Conservation (phyloP, 2,113 vertebrate species). For the Aphyosemion australe region DNA sequence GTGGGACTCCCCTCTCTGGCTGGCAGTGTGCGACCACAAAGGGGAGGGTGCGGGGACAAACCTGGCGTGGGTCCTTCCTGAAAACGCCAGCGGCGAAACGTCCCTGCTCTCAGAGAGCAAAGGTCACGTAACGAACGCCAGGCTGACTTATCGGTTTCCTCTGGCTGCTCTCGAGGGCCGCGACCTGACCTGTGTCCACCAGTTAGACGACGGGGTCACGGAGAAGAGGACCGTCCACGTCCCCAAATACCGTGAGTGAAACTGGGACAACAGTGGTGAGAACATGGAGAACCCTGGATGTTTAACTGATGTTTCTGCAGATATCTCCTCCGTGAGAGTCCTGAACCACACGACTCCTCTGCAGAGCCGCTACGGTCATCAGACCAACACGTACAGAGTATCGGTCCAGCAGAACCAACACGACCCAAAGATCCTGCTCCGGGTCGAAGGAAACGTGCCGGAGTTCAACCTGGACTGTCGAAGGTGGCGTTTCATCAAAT, state of each 20-base stretch:
- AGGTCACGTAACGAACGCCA: constrained; percentile 38
- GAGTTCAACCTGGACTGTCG: constrained; percentile 59
- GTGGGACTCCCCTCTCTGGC: constrained; percentile 48
- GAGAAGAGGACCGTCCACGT: constrained; percentile 56
- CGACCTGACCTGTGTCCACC: constrained; percentile 65
- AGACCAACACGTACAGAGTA: constrained; percentile 34
- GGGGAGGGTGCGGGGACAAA: constrained; percentile 32
- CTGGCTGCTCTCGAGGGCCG: constrained; percentile 67
- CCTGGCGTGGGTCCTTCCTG: constrained; percentile 68
- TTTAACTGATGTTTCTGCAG: constrained; percentile 39
- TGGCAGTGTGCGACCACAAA: constrained; percentile 67
- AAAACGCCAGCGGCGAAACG: constrained; percentile 35
- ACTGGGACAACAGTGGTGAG: neutral
- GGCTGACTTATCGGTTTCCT: constrained; percentile 63
- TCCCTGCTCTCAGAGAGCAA: constrained; percentile 11
- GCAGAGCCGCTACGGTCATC: constrained; percentile 17
- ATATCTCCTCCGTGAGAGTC: constrained; percentile 69
- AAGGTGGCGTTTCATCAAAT: constrained; percentile 68
- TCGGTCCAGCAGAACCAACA: constrained; percentile 50
- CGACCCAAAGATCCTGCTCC: constrained; percentile 69
- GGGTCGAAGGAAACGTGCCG: constrained; percentile 66
- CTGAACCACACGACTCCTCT: constrained; percentile 66
- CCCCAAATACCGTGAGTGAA: constrained; percentile 73
- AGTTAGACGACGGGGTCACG: constrained; percentile 24
- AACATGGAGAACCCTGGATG: neutral